Conservation (phyloP, 2,113 vertebrate species). For the Chloropsis cyanopogon region DNA sequence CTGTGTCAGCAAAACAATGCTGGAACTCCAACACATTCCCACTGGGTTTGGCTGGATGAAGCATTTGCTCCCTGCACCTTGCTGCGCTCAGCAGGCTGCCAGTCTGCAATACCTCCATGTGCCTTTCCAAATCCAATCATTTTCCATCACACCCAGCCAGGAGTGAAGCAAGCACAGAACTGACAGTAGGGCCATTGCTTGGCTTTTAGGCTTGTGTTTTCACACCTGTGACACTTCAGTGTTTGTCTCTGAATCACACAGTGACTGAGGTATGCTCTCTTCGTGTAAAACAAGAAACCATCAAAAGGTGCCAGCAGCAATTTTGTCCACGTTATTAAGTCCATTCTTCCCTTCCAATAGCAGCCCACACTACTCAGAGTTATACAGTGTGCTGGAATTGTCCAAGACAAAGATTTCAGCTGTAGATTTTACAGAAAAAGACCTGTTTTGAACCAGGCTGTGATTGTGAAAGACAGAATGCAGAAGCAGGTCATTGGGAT, state of each 20-base stretch:
- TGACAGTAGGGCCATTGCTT: not conserved
- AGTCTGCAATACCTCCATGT: not conserved
- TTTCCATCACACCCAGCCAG: not conserved
- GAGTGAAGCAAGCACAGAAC: not conserved
- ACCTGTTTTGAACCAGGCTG: not conserved
- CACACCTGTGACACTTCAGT: not conserved
- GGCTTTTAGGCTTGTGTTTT: not conserved
- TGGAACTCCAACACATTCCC: not conserved
- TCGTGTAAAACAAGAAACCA: not conserved
- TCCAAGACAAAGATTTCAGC: not conserved
- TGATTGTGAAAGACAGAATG: not conserved
- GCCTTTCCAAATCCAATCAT: constrained; percentile 2
- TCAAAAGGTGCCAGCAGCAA: not conserved
- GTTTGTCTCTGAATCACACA: not conserved
- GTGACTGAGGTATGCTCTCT: not conserved
- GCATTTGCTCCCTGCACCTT: not conserved
- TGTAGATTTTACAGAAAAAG: not conserved
- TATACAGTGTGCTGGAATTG: not conserved
- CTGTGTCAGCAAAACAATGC: constrained; percentile 29
- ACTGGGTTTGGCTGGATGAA: constrained; percentile 8
- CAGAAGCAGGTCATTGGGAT: not conserved
- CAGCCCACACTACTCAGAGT: not conserved
- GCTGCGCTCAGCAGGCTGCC: not conserved
- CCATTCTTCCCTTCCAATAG: not conserved
- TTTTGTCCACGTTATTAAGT: not conserved